Conservation (phyloP, 2,888 invertebrate genomes). For the Lapara coniferarum region DNA sequence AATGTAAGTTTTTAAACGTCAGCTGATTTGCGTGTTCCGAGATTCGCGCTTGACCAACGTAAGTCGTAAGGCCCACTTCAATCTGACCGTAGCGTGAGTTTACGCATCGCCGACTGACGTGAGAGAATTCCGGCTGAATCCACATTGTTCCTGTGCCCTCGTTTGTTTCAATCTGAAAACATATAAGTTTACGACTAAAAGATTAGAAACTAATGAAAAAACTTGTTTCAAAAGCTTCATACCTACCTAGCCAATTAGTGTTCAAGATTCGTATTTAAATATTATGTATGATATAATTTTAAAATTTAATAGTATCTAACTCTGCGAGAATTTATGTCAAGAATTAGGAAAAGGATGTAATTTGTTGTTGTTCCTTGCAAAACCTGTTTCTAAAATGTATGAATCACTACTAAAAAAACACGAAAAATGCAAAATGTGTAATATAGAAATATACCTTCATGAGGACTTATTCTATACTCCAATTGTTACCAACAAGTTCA, state of each 20-base stretch:
- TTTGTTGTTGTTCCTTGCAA: not conserved
- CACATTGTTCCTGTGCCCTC: constrained; percentile 71
- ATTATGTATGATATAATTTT: no score
- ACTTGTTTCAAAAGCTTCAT: not conserved
- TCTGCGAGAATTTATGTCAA: not conserved
- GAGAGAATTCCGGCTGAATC: constrained; percentile 69
- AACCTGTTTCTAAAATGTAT: not conserved
- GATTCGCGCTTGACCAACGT: constrained; percentile 53
- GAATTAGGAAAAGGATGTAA: not conserved
- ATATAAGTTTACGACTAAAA: not conserved
- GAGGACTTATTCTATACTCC: constrained; percentile 50
- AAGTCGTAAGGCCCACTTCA: constrained; percentile 54
- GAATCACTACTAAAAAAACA: no score
- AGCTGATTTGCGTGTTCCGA: constrained; percentile 54
- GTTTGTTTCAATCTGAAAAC: constrained; percentile 44
- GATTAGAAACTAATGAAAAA: constrained; percentile 25
- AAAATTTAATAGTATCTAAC: no score
- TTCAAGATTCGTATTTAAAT: not conserved
- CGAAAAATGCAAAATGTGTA: no score
- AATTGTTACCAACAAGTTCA: constrained; percentile 58
- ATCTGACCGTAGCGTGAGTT: constrained; percentile 73
- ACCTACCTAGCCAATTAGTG: no score
- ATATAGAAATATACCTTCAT: constrained; percentile 24
- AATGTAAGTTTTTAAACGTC: not conserved
- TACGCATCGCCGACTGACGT: constrained; percentile 74